Evolutionary conservation across 2,888 invertebrate species (phyloP).

Genomic region (Timema podura): DNA sequence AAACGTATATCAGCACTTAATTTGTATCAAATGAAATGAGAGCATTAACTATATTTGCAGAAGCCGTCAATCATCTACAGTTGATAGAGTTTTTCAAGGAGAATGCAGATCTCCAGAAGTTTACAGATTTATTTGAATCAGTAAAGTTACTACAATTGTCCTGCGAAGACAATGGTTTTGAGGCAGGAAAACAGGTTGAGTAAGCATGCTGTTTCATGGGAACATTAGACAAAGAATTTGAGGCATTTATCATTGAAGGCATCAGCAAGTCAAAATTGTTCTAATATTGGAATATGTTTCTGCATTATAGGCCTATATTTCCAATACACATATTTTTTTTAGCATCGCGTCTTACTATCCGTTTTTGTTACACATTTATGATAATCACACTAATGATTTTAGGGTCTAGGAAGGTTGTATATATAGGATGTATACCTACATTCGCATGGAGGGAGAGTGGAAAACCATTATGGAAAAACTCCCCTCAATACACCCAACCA

Average conservation of each 20-base stretch:
- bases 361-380: too few relatives aligned
- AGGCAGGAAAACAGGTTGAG: background rate
- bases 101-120: background rate
- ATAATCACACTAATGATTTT: too few relatives aligned
- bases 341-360: too few relatives aligned
- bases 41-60: background rate
- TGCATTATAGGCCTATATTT: background rate
- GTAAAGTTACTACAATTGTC: constrained; percentile 7
- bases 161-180: background rate
- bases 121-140: background rate
- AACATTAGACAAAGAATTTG: background rate
- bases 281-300: background rate
- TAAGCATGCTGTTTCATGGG: background rate
- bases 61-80: background rate
- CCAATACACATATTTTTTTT: background rate
- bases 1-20: too few relatives aligned
- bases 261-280: constrained; percentile 4
- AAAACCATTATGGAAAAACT: too few relatives aligned
- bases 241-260: background rate
- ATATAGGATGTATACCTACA: too few relatives aligned
- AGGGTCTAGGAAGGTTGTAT: too few relatives aligned
- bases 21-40: background rate
- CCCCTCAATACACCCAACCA: too few relatives aligned
- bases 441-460: too few relatives aligned
- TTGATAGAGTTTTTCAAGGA: constrained; percentile 2